Evolutionary conservation across 1,140 invertebrate genomes (phyloP).

Genomic region (Agrilus planipennis): DNA sequence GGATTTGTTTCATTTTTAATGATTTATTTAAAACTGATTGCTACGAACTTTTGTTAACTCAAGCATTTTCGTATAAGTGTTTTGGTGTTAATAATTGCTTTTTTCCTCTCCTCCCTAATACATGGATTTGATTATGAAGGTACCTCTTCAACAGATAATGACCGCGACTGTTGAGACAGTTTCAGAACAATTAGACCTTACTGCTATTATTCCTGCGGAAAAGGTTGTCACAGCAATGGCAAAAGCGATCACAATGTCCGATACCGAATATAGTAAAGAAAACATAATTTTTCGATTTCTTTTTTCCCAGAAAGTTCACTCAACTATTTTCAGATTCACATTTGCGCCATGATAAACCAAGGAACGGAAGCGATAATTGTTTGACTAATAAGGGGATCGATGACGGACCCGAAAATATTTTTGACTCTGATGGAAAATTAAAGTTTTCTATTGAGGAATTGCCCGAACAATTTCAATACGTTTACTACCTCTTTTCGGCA

Average conservation of each 20-base stretch:
- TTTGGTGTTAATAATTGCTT: too few relatives aligned
- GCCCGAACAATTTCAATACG: conserved; percentile 84
- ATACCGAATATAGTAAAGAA: conserved; percentile 47
- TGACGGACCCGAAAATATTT: conserved; percentile 59
- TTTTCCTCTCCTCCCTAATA: too few relatives aligned
- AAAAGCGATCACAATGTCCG: conserved; percentile 77
- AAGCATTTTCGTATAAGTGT: too few relatives aligned
- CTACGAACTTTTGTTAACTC: too few relatives aligned
- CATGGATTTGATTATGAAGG: too few relatives aligned
- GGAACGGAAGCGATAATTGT: too few relatives aligned
- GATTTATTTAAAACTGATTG: too few relatives aligned
- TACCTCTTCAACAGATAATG: conserved; percentile 71
- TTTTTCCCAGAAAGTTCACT: too few relatives aligned
- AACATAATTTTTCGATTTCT: not conserved
- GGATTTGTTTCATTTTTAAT: too few relatives aligned
- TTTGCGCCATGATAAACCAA: too few relatives aligned
- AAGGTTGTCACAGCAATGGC: conserved; percentile 67
- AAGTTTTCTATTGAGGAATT: conserved; percentile 83
- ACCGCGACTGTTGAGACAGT: conserved; percentile 88
- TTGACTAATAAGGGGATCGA: too few relatives aligned
- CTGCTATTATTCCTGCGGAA: conserved; percentile 71
- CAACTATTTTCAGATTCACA: too few relatives aligned
- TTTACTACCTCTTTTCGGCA: conserved; percentile 81
- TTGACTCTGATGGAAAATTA: conserved; percentile 85
- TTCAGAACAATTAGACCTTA: conserved; percentile 74